phyloP scores from a whole-genome alignment of 1,140 invertebrate species.

The Temnothorax curvispinosus region DNA sequence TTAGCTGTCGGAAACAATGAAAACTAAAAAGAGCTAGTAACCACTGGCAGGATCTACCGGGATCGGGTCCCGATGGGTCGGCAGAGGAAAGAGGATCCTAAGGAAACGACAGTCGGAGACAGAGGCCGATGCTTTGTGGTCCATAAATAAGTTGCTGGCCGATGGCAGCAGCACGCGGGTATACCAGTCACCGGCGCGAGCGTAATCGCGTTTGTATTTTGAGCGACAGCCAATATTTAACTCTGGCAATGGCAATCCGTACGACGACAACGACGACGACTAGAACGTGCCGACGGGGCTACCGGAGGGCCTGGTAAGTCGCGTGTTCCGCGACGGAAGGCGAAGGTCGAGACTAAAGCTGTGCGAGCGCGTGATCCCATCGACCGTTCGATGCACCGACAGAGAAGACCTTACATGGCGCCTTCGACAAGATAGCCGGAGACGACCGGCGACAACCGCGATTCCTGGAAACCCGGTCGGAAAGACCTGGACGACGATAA shows the following conservation, averaged over 20 bases:
- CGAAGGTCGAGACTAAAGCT: slow-evolving; percentile 30
- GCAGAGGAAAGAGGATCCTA: slow-evolving; percentile 8
- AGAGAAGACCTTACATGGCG: slow-evolving; percentile 40
- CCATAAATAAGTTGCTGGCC: slow-evolving; percentile 79
- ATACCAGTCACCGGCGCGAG: neutral
- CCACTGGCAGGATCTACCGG: neutral
- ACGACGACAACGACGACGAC: slow-evolving; percentile 7
- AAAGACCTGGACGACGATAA: neutral
- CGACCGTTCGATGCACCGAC: slow-evolving; percentile 12
- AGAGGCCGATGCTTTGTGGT: slow-evolving; percentile 75
- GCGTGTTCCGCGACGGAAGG: slow-evolving; percentile 20
- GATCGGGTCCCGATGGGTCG: neutral
- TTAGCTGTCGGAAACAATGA: slow-evolving; percentile 70
- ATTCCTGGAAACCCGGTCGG: slow-evolving; percentile 28
- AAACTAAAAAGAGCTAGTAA: slow-evolving; percentile 49
- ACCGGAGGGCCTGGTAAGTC: neutral
- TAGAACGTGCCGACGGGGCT: slow-evolving; percentile 20
- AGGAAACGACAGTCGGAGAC: slow-evolving; percentile 12
- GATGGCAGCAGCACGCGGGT: slow-evolving; percentile 44
- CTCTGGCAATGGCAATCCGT: slow-evolving; percentile 58
- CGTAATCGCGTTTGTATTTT: slow-evolving; percentile 73
- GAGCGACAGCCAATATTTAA: slow-evolving; percentile 81
- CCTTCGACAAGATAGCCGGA: slow-evolving; percentile 32
- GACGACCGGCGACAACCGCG: neutral
- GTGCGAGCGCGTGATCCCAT: slow-evolving; percentile 8